Conservation (phyloP, 2,113 vertebrate species). For the Menura novaehollandiae region DNA sequence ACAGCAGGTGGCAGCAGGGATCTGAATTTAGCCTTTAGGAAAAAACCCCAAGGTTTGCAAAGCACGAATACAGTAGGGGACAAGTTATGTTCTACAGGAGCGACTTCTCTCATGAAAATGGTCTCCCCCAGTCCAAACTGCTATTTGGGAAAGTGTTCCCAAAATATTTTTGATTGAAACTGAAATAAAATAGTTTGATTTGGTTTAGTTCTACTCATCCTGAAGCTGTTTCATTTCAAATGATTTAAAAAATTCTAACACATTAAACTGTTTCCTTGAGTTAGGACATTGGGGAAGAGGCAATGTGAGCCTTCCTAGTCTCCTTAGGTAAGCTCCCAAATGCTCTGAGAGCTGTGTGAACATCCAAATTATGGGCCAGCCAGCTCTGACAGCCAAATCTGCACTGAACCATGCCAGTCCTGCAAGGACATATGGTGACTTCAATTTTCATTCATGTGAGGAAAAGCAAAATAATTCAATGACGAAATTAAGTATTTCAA, state of each 20-base stretch:
- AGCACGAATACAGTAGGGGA: accelerated
- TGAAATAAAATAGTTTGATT: neutral
- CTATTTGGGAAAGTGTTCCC: neutral
- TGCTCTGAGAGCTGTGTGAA: neutral
- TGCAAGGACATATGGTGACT: neutral
- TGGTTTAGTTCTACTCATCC: neutral
- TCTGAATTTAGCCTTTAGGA: neutral
- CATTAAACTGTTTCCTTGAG: neutral
- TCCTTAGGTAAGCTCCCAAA: neutral
- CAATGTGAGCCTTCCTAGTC: accelerated
- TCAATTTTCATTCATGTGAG: neutral
- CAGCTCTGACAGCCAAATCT: neutral
- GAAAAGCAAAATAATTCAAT: neutral
- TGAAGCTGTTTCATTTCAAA: neutral
- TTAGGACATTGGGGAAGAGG: neutral
- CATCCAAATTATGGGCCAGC: accelerated
- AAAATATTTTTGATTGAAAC: neutral
- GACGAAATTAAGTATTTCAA: neutral
- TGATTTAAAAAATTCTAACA: neutral
- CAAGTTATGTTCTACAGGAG: neutral
- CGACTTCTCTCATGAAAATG: neutral
- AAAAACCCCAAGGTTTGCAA: neutral
- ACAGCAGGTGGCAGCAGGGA: neutral
- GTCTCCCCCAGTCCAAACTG: neutral
- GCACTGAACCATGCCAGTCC: neutral